A percentile compares a stretch with the other conserved stretches of the same genome.
Evolutionary conservation across 2,113 vertebrate species (phyloP).

Genomic region (Butorides virescens): DNA sequence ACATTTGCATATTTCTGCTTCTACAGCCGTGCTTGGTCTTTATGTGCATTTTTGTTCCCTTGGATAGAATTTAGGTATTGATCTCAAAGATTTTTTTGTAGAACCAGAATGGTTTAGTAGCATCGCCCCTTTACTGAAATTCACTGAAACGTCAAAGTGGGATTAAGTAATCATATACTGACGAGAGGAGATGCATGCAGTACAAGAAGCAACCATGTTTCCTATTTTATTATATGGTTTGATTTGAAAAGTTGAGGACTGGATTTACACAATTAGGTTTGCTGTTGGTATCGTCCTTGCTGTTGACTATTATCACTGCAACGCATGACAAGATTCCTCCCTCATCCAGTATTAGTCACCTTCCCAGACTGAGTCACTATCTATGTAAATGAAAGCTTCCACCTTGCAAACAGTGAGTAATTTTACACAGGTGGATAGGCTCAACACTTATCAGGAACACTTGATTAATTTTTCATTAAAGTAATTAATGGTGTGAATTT

Average conservation of each 20-base stretch:
- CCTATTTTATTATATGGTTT: background rate
- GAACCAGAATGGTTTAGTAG: background rate
- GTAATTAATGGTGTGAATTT: background rate
- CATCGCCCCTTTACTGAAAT: background rate
- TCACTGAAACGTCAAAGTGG: background rate
- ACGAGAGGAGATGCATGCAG: background rate
- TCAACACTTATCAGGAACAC: background rate
- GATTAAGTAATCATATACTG: background rate
- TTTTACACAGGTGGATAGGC: background rate
- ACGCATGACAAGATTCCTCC: background rate
- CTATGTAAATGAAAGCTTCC: background rate
- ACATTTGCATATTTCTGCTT: background rate
- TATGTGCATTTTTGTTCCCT: background rate
- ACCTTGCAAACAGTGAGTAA: background rate
- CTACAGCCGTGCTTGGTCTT: background rate
- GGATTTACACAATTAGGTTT: background rate
- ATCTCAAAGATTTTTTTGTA: background rate
- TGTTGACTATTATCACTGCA: background rate
- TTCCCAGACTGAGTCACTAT: background rate
- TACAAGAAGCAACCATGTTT: background rate
- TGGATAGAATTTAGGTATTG: background rate
- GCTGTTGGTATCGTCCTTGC: background rate
- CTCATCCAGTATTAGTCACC: background rate
- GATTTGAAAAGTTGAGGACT: background rate
- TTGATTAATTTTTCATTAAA: background rate